Conservation (phyloP, 37 sponge, comb jelly and placozoan species). For the Spongilla lacustris region DNA sequence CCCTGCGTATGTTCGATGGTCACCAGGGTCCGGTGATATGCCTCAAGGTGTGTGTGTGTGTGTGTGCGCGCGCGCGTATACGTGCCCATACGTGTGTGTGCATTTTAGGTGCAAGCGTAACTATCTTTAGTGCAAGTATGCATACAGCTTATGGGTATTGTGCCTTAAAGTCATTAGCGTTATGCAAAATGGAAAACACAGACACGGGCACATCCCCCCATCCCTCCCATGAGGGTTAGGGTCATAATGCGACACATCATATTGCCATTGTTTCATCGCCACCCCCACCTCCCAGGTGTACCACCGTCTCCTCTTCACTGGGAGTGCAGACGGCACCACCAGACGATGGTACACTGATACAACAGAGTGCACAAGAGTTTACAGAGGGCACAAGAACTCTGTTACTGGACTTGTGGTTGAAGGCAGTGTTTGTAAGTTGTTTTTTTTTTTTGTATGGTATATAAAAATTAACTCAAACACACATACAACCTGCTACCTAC, state of each 20-base stretch:
- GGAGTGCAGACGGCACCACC: constrained; percentile 55
- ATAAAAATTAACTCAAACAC: no score
- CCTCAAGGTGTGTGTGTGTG: constrained; percentile 25
- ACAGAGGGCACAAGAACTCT: constrained; percentile 48
- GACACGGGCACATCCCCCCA: not conserved
- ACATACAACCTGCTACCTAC: no score
- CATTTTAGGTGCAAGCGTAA: no score
- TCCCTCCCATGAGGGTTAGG: not conserved
- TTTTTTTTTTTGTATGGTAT: no score
- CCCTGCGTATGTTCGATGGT: constrained; percentile 49
- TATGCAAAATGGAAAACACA: not conserved
- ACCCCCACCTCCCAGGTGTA: constrained; percentile 15
- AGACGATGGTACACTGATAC: constrained; percentile 43
- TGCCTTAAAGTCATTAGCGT: not conserved
- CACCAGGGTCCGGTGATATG: constrained; percentile 57
- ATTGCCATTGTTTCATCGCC: constrained; percentile 17
- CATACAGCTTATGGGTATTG: no score
- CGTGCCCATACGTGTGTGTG: not conserved
- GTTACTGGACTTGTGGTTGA: constrained; percentile 21
- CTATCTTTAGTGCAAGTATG: no score
- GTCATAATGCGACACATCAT: no score
- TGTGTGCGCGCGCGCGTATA: not conserved
- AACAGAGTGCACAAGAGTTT: constrained; percentile 40
- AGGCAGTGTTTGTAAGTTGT: constrained; percentile 27
- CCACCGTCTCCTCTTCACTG: constrained; percentile 36